These are phyloP conservation scores for Epinotia bilunana DNA, from an alignment of 2,888 invertebrate species.

Conservation along the genomic window DNA sequence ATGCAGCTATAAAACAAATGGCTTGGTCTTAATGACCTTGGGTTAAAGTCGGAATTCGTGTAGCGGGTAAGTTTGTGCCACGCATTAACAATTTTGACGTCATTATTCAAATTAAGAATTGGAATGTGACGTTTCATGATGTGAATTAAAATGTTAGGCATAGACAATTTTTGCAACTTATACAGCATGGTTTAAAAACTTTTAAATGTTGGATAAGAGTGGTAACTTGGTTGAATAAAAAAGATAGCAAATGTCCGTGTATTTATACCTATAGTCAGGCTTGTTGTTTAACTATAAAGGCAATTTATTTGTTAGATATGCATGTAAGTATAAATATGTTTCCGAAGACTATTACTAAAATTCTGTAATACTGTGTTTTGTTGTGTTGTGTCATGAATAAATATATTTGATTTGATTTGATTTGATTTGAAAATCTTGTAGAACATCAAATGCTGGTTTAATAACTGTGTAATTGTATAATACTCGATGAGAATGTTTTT, in stretches of 20 bases:
- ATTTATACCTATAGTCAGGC: too few species aligned
- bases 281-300: too few species aligned
- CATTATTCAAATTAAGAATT: conserved; percentile 41
- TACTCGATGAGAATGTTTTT: conserved; percentile 31
- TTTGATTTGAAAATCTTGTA: too few species aligned
- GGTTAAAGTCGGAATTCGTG: conserved; percentile 14
- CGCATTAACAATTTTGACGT: conserved; percentile 16
- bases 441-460: conserved; percentile 22
- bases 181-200: background rate
- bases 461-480: conserved; percentile 23
- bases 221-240: too few species aligned
- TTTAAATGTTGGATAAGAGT: background rate
- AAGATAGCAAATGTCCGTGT: too few species aligned
- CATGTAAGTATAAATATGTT: too few species aligned
- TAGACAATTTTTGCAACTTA: background rate
- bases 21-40: background rate
- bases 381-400: too few species aligned
- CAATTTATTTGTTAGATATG: too few species aligned
- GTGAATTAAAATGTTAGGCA: conserved; percentile 6
- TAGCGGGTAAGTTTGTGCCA: background rate
- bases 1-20: background rate
- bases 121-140: conserved; percentile 31
- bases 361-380: too few species aligned
- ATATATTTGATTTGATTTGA: too few species aligned
- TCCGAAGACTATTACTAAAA: too few species aligned